Conservation (phyloP, 2,113 vertebrate species). For the Penelope pileata region DNA sequence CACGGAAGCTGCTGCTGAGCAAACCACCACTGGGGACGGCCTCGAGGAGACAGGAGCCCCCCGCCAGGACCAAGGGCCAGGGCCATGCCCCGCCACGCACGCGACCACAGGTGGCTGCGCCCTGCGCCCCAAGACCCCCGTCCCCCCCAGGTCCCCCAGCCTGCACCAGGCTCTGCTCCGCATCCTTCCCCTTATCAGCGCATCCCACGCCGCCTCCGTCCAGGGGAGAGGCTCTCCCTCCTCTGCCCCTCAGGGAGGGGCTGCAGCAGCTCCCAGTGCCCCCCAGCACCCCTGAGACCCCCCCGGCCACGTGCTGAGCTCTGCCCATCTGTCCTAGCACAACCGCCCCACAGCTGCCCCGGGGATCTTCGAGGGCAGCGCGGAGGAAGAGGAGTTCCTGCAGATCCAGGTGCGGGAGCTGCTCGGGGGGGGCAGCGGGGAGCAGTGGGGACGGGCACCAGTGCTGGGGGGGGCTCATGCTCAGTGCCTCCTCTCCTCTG, state of each 20-base stretch:
- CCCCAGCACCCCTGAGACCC: not conserved
- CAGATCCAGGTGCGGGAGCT: constrained; percentile 45
- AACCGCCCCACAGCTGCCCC: not conserved
- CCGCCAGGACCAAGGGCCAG: not conserved
- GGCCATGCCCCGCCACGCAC: not conserved
- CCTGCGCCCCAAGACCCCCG: fast-evolving
- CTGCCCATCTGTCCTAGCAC: not conserved
- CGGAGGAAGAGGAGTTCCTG: constrained; percentile 59
- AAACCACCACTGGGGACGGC: not conserved
- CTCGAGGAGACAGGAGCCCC: not conserved
- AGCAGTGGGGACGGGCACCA: not conserved
- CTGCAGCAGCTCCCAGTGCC: not conserved
- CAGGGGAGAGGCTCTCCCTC: not conserved
- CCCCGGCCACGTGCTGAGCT: fast-evolving
- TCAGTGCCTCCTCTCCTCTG: not conserved
- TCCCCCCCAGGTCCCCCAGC: fast-evolving
- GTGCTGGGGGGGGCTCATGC: not conserved
- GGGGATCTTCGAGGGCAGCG: constrained; percentile 19
- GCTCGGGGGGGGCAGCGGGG: not conserved
- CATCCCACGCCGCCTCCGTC: not conserved
- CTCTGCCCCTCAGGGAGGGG: not conserved
- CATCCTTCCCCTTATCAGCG: not conserved
- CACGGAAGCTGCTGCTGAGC: constrained; percentile 27
- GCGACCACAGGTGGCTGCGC: constrained; percentile 11
- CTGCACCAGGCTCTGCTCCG: fast-evolving